phyloP scores from a whole-genome alignment of 2,113 vertebrate genomes.

The Sinocyclocheilus rhinocerous region DNA sequence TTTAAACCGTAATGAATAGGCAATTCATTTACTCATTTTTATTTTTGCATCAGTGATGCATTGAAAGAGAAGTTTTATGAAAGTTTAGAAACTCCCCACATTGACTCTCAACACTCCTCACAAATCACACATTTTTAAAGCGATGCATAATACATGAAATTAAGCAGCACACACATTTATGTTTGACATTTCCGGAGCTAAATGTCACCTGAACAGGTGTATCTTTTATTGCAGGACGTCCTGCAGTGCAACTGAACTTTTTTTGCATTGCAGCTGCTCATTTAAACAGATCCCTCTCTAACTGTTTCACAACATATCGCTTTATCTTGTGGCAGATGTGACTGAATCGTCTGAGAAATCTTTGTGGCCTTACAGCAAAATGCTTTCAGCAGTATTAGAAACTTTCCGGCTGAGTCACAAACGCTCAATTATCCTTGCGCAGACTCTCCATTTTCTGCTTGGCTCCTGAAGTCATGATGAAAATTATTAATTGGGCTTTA shows the following conservation, averaged over 20 bases:
- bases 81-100: not conserved
- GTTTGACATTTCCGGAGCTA: conserved; percentile 26
- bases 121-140: not conserved
- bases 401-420: conserved; percentile 13
- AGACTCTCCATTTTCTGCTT: not conserved
- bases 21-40: not conserved
- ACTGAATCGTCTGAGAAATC: not conserved
- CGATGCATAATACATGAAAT: conserved; percentile 37
- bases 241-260: not conserved
- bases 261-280: conserved; percentile 21
- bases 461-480: conserved; percentile 5
- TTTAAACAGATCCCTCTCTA: not conserved
- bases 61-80: not conserved
- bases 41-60: not conserved
- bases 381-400: not conserved
- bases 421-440: not conserved
- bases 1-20: no score
- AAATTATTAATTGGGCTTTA: conserved; percentile 15
- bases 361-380: conserved; percentile 12
- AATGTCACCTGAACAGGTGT: conserved; percentile 34
- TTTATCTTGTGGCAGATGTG: conserved; percentile 15
- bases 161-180: conserved; percentile 35
- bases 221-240: not conserved
- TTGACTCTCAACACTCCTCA: not conserved
- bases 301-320: not conserved